phyloP scores from a whole-genome alignment of 2,113 vertebrate genomes.

The Vulpes lagopus region DNA sequence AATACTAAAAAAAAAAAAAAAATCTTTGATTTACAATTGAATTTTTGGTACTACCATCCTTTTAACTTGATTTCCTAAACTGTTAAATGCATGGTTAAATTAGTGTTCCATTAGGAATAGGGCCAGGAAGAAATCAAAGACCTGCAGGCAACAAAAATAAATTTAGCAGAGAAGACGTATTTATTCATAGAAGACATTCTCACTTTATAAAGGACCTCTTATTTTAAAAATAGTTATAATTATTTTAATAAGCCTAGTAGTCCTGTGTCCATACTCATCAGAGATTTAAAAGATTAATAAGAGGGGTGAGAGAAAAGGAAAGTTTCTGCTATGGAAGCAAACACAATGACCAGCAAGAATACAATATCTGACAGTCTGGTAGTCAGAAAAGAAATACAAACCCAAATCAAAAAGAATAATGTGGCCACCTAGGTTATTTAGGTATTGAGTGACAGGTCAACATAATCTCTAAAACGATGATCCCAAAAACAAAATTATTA shows the following conservation, averaged over 20 bases:
- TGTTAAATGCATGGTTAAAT: not conserved
- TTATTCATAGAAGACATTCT: not conserved
- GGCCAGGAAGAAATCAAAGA: not conserved
- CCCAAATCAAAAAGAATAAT: not conserved
- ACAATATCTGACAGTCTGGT: not conserved
- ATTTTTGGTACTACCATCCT: not conserved
- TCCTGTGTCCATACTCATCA: not conserved
- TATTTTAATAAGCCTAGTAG: not conserved
- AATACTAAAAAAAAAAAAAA: not conserved
- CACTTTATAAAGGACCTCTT: not conserved
- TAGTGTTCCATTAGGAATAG: not conserved
- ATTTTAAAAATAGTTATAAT: not conserved
- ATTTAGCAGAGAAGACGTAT: not conserved
- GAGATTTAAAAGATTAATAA: not conserved
- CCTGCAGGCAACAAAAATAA: not conserved
- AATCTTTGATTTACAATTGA: not conserved
- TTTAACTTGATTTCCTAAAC: slow-evolving; percentile 10
- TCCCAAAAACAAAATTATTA: not conserved
- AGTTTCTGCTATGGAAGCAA: not conserved
- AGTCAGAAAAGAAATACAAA: not conserved
- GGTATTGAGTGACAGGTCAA: not conserved
- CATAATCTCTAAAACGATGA: not conserved
- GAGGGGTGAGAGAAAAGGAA: not conserved
- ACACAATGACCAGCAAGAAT: not conserved
- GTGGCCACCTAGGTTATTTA: not conserved